These are phyloP conservation scores for Coilia nasus DNA, from an alignment of 2,797 vertebrate genomes.

Conservation along the genomic window DNA sequence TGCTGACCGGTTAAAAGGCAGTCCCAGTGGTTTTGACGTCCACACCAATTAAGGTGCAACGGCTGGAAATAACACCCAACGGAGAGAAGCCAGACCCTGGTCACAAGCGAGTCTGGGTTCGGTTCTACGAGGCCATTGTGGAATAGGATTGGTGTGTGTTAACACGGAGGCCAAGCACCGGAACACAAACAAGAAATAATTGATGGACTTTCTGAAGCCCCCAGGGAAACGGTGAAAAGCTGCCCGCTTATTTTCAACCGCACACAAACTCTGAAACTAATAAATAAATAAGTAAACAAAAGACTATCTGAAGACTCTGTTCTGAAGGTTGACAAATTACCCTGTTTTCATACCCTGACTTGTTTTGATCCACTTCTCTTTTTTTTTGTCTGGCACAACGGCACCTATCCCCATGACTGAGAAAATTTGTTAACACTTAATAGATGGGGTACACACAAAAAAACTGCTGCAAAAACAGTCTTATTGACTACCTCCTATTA, in stretches of 20 bases:
- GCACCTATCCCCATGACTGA: not conserved
- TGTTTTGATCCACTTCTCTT: conserved; percentile 16
- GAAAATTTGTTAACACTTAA: not conserved
- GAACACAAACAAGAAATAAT: conserved; percentile 46
- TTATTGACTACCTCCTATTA: not conserved
- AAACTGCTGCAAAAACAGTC: not conserved
- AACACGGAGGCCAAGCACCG: conserved; percentile 28
- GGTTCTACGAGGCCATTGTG: not conserved
- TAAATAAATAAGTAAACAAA: conserved; percentile 38
- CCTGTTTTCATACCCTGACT: not conserved
- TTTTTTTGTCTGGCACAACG: not conserved
- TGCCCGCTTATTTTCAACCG: conserved; percentile 28
- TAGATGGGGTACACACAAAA: not conserved
- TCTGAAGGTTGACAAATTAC: conserved; percentile 6
- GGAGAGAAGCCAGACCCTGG: not conserved
- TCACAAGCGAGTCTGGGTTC: not conserved
- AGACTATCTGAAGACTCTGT: conserved; percentile 26
- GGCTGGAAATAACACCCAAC: not conserved
- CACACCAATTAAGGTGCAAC: not conserved
- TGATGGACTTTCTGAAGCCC: conserved; percentile 46
- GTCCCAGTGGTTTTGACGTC: not conserved
- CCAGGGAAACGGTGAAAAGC: conserved; percentile 33
- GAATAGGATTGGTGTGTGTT: conserved; percentile 14
- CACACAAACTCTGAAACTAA: conserved; percentile 36
- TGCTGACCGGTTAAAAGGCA: not conserved